Evolutionary conservation across 2,113 vertebrate species (phyloP).

Genomic region (Antidorcas marsupialis): DNA sequence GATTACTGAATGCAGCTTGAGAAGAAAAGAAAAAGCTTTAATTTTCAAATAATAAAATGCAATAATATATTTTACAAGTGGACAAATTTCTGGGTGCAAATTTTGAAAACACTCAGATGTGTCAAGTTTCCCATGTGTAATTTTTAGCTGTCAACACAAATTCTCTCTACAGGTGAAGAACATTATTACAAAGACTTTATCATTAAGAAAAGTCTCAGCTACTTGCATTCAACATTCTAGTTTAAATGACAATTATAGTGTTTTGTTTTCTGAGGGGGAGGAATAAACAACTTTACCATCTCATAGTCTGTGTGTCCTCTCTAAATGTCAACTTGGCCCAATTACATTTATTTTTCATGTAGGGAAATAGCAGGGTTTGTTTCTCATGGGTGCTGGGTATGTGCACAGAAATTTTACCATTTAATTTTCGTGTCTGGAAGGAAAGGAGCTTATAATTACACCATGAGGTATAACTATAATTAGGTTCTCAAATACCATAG

Average conservation of each 20-base stretch:
- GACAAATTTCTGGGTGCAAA: neutral
- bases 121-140: neutral
- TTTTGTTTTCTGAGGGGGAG: slow-evolving; percentile 39
- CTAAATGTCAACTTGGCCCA: slow-evolving; percentile 40
- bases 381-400: neutral
- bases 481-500: slow-evolving; percentile 59
- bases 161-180: neutral
- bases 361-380: slow-evolving; percentile 61
- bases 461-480: slow-evolving; percentile 58
- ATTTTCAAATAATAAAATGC: neutral
- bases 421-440: slow-evolving; percentile 73
- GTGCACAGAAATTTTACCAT: slow-evolving; percentile 45
- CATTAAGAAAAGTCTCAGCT: slow-evolving; percentile 1
- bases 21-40: neutral
- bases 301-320: neutral
- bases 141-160: neutral
- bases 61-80: neutral
- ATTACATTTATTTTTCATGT: slow-evolving; percentile 41
- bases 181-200: slow-evolving; percentile 6
- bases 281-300: slow-evolving; percentile 34
- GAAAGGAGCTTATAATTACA: slow-evolving; percentile 64
- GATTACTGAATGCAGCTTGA: neutral
- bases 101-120: neutral
- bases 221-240: neutral
- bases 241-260: neutral